Base-by-base conservation (phyloP, 2,113 vertebrate genomes). In the Tachysurus fulvidraco region DNA sequence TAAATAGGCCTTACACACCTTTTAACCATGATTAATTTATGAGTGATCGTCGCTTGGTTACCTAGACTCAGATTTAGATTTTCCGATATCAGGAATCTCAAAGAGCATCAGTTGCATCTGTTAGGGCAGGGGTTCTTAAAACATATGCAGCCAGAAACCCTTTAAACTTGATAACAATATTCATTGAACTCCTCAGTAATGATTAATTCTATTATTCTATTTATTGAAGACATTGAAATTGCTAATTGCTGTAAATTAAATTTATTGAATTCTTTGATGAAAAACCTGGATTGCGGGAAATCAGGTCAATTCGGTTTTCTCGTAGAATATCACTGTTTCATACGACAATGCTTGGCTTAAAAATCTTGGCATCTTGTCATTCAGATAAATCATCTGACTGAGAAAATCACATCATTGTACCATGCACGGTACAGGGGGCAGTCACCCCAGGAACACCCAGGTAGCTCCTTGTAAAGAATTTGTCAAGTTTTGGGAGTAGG, bases 21-120 rank as follows among this genome's bases (percentile, higher is more conserved):
- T 77, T 52, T 76, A 62, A 28, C 69, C 6, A 14, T 60, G 65
- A 83, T 85, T 65, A 52, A 88, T 86, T 88, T 88, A 85, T 82
- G 71, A 88, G 86, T 8, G 50, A 57, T 59, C 50, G 54, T 65
- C 84, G 86, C 74, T 69, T 84, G 60, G 67, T 82, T 74, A 85
- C 83, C 54, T 25, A 36, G 52, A 46, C 59, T 67, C 41, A 30
- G n/a, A 41, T 77, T 30, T 30, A 11, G 46, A 41, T 44, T 52
- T 67, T 85, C 73, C 74, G 23, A 73, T 14, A 19, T 28, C 8
- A 74, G 73, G 14, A 50, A 41, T 59, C 36, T 62, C 3, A 1
- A 57, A 73, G 57, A 83, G 50, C 28, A 71, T 54, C n/a, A 52
- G 16, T 28, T 17, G 6, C 13, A 10, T 30, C 25, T 6, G 13